These are phyloP conservation scores for Anadara kagoshimensis DNA, from an alignment of 1,140 invertebrate species.

Conservation along the genomic window DNA sequence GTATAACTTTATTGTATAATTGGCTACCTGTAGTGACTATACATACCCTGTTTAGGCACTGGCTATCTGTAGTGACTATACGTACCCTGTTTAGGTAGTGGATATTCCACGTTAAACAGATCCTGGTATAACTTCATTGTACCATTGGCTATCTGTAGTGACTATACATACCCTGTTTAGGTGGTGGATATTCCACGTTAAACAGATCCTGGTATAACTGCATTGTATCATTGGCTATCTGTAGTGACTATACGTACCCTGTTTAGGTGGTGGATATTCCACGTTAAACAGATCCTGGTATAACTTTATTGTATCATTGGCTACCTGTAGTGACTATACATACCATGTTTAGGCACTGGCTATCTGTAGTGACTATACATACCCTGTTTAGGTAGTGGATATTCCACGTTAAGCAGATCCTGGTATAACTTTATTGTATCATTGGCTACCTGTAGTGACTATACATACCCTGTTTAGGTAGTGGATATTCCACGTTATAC, in stretches of 20 bases:
- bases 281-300: neutral
- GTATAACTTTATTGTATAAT: neutral
- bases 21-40: constrained; percentile 54
- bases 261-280: neutral
- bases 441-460: no score
- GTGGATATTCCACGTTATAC: neutral
- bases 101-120: constrained; percentile 67
- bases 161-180: no score
- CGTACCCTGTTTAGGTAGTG: constrained; percentile 63
- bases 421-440: constrained; percentile 88
- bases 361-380: no score
- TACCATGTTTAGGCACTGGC: no score
- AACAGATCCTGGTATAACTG: neutral
- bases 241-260: no score
- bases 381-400: constrained; percentile 75
- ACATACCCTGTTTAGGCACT: no score
- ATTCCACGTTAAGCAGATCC: constrained; percentile 84
- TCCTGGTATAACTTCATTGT: constrained; percentile 70
- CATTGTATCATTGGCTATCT: neutral
- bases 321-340: constrained; percentile 56
- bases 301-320: neutral
- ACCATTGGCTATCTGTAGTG: constrained; percentile 46
- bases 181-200: neutral
- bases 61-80: no score
- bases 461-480: neutral